Conservation (phyloP, 2,888 invertebrate genomes). For the Monochamus alternatus region DNA sequence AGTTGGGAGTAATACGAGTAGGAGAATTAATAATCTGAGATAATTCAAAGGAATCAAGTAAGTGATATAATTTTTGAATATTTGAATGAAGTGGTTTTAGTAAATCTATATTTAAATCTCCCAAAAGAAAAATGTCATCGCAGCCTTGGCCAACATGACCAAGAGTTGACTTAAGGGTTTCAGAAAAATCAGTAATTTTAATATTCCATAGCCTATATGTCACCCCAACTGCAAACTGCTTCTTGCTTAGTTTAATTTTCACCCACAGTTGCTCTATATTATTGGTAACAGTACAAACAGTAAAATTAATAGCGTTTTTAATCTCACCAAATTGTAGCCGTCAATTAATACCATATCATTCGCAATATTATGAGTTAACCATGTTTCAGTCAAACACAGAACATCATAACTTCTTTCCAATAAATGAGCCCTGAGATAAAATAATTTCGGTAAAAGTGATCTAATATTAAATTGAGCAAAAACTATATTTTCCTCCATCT, state of each 20-base stretch:
- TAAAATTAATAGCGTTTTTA: background rate
- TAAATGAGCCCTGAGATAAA: background rate
- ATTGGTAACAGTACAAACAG: background rate
- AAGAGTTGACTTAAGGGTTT: background rate
- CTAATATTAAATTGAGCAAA: slow-evolving; percentile 12
- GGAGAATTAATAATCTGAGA: too few relatives aligned
- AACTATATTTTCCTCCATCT: background rate
- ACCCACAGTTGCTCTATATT: slow-evolving; percentile 26
- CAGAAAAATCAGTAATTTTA: background rate
- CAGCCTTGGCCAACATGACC: too few relatives aligned
- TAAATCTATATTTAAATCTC: slow-evolving; percentile 18
- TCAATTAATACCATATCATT: background rate
- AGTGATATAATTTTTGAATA: too few relatives aligned
- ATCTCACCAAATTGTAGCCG: slow-evolving; percentile 15
- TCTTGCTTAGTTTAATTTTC: background rate
- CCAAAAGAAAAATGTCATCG: background rate
- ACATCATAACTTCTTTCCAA: background rate
- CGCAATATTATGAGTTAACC: background rate
- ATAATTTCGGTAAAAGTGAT: slow-evolving; percentile 8
- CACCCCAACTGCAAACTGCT: background rate
- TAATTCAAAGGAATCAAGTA: too few relatives aligned
- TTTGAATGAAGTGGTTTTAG: background rate
- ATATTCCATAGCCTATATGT: too few relatives aligned
- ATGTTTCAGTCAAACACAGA: slow-evolving; percentile 3
- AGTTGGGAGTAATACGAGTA: too few relatives aligned